Evolutionary conservation across 2,888 invertebrate genomes (phyloP), one percentile per base, ranked within the genome.

Genomic region (Aradus depressus): DNA sequence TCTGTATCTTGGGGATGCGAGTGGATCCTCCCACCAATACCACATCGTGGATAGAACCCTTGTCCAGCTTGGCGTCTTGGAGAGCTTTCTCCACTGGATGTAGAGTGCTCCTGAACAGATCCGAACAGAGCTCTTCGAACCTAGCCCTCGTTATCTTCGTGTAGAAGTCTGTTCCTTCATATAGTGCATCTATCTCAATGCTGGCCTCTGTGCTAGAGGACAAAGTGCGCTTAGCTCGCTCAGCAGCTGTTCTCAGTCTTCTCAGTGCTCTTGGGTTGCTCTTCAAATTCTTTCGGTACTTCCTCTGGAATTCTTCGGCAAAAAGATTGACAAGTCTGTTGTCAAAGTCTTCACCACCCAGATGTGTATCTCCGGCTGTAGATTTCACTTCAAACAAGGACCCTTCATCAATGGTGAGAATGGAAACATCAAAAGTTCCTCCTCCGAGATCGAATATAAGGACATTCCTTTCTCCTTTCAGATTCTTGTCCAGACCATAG

Each of bases 1-100:
- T 84, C 69, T 92, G 92, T 57, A 92, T 80, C 70, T 89, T 91
- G 1, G 92, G 92, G 62, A 93, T 91, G 61, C 91, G 78, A 5
- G 82, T 95, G 3, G 91, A 91, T 12, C 92, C 93, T 34, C 92
- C 93, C 21, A 92, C 81, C 69, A 86, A 68, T 0, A 90, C 86
- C 14, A 90, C 86, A 62, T 86, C 85, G 60, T 86, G 74, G 56
- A 93, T 82, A 59, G 75, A 72, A 42, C 75, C 74, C 60, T 89
- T 93, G 65, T 90, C 87, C 68, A 93, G 70, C 66, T 87, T 85
- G 37, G 91, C 88, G 63, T 89, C 81, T 53, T 70, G 74, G 50
- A 93, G 67, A 1, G 91, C 79, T 63, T 80, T 84, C 67, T 93
- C 92, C 6, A 95, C 91, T 0, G 91, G 91, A 38, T 77, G 80